Evolutionary conservation across 2,113 vertebrate species (phyloP).

Genomic region (Malurus elegans): DNA sequence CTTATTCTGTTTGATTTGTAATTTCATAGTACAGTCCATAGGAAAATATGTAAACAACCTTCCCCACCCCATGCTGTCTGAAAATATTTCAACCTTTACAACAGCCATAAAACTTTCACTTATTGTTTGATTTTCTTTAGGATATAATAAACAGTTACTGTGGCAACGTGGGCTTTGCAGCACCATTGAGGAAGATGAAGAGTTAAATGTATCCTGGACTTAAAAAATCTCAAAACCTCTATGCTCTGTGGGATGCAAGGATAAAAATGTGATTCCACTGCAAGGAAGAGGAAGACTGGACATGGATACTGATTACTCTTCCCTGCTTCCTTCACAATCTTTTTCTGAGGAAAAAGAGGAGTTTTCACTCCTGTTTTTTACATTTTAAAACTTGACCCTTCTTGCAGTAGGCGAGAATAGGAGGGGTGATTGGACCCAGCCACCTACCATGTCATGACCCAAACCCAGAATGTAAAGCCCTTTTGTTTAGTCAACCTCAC

Average conservation of each 20-base stretch:
- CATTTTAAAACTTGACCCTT: not conserved
- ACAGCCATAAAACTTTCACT: not conserved
- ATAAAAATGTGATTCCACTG: not conserved
- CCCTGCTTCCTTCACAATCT: not conserved
- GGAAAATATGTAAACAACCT: not conserved
- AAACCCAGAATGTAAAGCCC: not conserved
- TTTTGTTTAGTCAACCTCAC: not conserved
- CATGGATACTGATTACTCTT: not conserved
- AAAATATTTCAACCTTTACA: not conserved
- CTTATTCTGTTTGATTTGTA: not conserved
- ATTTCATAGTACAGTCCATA: not conserved
- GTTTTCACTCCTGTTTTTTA: not conserved
- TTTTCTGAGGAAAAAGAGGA: not conserved
- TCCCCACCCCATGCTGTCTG: not conserved
- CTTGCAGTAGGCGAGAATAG: not conserved
- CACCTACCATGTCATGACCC: not conserved
- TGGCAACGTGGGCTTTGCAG: not conserved
- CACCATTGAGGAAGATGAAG: not conserved
- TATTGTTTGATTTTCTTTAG: not conserved
- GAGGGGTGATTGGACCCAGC: not conserved
- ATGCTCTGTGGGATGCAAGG: not conserved
- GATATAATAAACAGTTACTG: not conserved
- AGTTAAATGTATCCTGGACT: not conserved
- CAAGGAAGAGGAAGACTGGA: not conserved
- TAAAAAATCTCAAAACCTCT: not conserved